phyloP scores from a whole-genome alignment of 2,797 vertebrate genomes.

The Psittacula derbiana region DNA sequence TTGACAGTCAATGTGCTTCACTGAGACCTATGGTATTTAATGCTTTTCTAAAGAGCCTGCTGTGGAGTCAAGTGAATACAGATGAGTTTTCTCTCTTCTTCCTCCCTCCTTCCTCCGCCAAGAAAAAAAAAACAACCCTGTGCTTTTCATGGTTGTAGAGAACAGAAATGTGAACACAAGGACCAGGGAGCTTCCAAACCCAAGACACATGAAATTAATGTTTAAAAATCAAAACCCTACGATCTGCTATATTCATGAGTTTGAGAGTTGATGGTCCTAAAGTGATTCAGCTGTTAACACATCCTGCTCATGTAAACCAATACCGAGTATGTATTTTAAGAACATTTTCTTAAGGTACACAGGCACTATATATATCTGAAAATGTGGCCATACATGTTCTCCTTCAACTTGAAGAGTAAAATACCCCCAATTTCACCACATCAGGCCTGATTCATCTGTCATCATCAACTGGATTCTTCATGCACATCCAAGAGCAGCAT shows the following conservation, averaged over 20 bases:
- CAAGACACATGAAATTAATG: background rate
- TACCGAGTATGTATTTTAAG: background rate
- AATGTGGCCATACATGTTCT: background rate
- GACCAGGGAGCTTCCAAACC: background rate
- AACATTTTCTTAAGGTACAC: background rate
- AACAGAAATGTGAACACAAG: background rate
- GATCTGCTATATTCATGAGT: background rate
- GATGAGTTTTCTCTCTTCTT: background rate
- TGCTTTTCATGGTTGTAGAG: background rate
- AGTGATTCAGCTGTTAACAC: background rate
- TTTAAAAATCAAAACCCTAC: background rate
- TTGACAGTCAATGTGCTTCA: background rate
- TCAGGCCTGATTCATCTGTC: background rate
- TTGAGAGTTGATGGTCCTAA: background rate
- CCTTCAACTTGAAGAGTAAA: background rate
- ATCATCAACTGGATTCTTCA: slow-evolving; percentile 11
- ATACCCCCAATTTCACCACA: background rate
- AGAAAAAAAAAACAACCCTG: background rate
- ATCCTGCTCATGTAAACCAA: background rate
- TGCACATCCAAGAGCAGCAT: background rate
- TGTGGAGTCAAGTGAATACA: background rate
- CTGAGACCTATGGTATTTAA: background rate
- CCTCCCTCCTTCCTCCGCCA: background rate
- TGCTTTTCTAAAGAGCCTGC: background rate
- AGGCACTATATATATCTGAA: background rate